Conservation (phyloP, 2,113 vertebrate genomes). For the Hippopotamus amphibius region DNA sequence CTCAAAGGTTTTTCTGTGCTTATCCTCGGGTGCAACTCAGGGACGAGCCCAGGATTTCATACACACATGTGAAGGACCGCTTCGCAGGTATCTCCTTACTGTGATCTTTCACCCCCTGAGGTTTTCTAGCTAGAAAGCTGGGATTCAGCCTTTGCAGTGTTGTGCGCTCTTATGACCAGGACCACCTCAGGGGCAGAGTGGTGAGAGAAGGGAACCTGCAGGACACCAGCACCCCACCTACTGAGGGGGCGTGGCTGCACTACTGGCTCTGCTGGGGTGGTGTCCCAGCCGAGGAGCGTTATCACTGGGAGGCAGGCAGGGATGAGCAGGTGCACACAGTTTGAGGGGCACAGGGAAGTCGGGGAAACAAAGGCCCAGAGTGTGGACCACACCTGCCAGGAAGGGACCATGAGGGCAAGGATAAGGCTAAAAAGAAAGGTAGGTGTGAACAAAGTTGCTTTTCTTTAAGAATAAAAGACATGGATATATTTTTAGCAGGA, state of each 20-base stretch:
- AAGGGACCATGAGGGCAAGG: not conserved
- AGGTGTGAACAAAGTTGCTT: not conserved
- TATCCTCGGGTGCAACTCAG: not conserved
- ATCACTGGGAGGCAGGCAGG: not conserved
- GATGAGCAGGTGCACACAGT: fast-evolving
- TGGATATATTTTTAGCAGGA: not conserved
- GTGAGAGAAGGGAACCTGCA: not conserved
- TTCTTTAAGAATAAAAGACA: slow-evolving; percentile 34
- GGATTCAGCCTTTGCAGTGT: not conserved
- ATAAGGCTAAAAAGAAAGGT: not conserved
- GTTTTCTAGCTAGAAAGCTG: not conserved
- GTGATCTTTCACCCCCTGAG: not conserved
- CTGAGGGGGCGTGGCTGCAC: too few relatives aligned
- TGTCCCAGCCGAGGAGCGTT: too few relatives aligned
- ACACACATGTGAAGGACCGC: not conserved
- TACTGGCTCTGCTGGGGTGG: not conserved
- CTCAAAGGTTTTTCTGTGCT: not conserved
- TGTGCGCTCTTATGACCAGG: not conserved
- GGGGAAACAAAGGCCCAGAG: not conserved
- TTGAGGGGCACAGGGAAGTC: not conserved
- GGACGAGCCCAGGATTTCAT: not conserved
- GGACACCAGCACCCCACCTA: not conserved
- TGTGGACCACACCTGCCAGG: not conserved
- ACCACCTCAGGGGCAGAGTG: not conserved
- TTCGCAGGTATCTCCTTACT: not conserved